Evolutionary conservation across 2,113 vertebrate species (phyloP).

Genomic region (Erythrolamprus reginae): DNA sequence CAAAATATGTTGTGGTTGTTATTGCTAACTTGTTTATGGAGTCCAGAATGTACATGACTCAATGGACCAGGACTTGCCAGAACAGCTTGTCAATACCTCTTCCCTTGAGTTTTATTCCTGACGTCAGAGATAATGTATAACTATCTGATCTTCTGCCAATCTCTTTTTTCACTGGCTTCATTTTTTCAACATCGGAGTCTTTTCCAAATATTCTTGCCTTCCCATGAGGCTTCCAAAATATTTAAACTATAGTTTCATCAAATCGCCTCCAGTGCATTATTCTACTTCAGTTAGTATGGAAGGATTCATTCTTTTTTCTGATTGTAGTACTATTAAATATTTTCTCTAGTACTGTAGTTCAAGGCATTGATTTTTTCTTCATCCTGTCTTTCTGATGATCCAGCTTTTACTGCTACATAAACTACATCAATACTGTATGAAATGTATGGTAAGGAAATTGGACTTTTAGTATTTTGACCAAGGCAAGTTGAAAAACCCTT

Average conservation of each 20-base stretch:
- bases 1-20: not conserved
- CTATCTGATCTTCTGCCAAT: not conserved
- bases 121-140: not conserved
- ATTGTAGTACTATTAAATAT: not conserved
- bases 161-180: not conserved
- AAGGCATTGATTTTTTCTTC: not conserved
- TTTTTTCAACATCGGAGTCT: not conserved
- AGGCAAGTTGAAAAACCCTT: not conserved
- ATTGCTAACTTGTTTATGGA: not conserved
- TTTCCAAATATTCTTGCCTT: not conserved
- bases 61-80: not conserved
- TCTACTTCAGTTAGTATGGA: not conserved
- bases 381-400: not conserved
- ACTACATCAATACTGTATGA: not conserved
- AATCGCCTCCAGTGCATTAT: not conserved
- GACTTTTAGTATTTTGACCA: not conserved
- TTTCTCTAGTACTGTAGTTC: not conserved
- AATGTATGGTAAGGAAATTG: constrained; percentile 1
- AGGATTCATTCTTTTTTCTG: not conserved
- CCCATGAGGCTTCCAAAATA: not conserved
- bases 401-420: not conserved
- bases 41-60: not conserved
- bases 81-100: not conserved
- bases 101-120: not conserved
- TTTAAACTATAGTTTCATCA: not conserved